Base-by-base conservation (phyloP, 2,888 invertebrate species). In the Idaea straminata region DNA sequence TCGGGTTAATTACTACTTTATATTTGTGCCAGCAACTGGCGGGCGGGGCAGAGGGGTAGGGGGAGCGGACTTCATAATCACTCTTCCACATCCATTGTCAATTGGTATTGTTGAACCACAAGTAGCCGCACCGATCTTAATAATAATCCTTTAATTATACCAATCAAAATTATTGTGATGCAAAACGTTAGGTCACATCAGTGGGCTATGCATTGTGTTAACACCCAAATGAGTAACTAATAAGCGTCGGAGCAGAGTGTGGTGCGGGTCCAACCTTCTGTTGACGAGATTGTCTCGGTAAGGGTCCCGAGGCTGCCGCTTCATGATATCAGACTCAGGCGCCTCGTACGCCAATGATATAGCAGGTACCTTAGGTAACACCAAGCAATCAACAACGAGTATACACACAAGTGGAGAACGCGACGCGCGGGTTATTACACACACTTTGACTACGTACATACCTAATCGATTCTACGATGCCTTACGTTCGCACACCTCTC, bases 291-390 rank as follows among this genome's bases (percentile, higher is more conserved):
- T 98, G 96, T 99, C 99, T 94, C 96, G 97, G 95, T 97, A 96
- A 89, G 98, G 98, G 95, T 98, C 96, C 95, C 98, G 96, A 88
- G 98, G 98, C 95, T 97, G 97, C 93, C 98, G 96, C 96, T 98
- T 98, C 98, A 98, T 98, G 94, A 98, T 99, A 96, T 98, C 98
- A 93, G 97, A 98, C 95, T 99, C 98, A 93, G 98, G 98, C 94
- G 98, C 97, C 96, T 99, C 98, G 95, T 99, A 99, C 94, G 98
- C 98, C 95, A 99, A 96, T 94, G 98, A 98, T 95, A 98, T 99
- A 95, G 98, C 98, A 94, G 98, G 98, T 95, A 98, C 97, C 98
- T 97, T 95, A 92, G 89, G 93, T 93, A 93, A 94, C 91, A 93
- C 89, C 89, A 93, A 91, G 88, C 89, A 89, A 92, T 93, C 90